phyloP scores from a whole-genome alignment of 2,797 vertebrate genomes.

The Clamator glandarius region DNA sequence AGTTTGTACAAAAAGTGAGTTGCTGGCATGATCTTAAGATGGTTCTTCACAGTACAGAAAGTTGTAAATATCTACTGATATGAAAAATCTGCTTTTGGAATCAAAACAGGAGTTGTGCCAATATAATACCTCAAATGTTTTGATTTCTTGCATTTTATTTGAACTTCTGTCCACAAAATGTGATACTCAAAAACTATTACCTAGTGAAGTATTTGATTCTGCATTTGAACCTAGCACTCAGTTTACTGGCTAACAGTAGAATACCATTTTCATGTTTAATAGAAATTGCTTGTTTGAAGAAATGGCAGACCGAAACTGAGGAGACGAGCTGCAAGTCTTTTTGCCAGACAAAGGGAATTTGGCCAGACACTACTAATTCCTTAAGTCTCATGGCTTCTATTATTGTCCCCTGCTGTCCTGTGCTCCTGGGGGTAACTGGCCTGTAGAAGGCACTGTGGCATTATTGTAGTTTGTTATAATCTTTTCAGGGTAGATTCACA shows the following conservation, averaged over 20 bases:
- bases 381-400: neutral
- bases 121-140: neutral
- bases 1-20: neutral
- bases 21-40: neutral
- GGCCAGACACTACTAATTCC: neutral
- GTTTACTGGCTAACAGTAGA: neutral
- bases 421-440: neutral
- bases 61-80: neutral
- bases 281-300: neutral
- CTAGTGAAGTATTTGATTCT: neutral
- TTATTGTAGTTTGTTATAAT: neutral
- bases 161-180: neutral
- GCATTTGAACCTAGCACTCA: neutral
- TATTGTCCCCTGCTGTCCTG: neutral
- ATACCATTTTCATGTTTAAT: neutral
- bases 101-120: neutral
- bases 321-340: neutral
- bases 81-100: neutral
- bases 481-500: neutral
- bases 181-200: neutral
- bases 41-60: neutral
- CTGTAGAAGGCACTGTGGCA: slow-evolving; percentile 35
- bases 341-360: neutral
- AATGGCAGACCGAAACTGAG: neutral
- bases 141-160: neutral